Evolutionary conservation across 2,888 invertebrate genomes (phyloP).

Genomic region (Macrophya annulata): DNA sequence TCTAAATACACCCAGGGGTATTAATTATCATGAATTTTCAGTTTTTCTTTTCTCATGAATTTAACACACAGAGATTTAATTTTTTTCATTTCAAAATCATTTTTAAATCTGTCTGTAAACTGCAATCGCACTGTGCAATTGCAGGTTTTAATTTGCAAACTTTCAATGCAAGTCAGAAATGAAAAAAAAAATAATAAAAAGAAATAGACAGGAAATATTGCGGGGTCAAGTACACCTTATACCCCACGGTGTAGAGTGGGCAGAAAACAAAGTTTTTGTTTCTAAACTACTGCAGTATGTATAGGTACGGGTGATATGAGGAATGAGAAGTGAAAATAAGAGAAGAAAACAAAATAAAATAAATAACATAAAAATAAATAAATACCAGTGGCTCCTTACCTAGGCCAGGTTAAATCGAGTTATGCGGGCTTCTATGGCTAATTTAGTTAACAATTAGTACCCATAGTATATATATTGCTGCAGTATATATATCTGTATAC

Average conservation of each 20-base stretch:
- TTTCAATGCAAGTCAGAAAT: background rate
- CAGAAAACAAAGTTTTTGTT: no score
- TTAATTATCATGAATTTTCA: background rate
- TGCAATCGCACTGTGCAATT: background rate
- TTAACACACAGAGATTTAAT: no score
- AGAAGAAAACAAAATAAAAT: background rate
- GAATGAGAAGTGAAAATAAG: background rate
- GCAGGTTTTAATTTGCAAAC: background rate
- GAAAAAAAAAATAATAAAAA: no score
- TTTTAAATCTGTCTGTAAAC: background rate
- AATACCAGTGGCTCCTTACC: background rate
- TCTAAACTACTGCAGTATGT: no score
- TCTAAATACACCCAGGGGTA: background rate
- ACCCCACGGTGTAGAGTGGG: no score
- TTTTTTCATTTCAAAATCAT: no score
- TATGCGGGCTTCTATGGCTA: constrained; percentile 38
- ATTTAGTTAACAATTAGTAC: constrained; percentile 42
- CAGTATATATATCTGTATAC: background rate
- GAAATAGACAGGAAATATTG: background rate
- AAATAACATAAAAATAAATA: no score
- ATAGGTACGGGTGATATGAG: background rate
- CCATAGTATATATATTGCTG: background rate
- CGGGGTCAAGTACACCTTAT: background rate
- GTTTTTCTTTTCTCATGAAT: no score
- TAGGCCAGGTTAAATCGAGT: constrained; percentile 40